A percentile compares a stretch with the other conserved stretches of the same genome.
phyloP scores from a whole-genome alignment of 2,888 invertebrate species.

The Ganaspis brasiliensis region DNA sequence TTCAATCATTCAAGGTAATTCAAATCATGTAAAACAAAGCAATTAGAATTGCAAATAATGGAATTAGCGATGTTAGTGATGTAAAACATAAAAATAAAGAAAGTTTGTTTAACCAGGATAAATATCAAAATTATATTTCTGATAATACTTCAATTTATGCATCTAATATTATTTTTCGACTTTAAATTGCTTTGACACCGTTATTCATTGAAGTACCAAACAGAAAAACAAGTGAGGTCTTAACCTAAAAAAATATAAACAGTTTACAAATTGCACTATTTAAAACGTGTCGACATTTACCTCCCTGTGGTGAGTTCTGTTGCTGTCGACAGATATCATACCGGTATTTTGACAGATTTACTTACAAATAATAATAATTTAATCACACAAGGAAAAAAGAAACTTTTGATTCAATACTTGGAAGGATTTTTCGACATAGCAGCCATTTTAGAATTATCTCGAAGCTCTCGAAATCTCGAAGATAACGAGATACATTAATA shows the following conservation, averaged over 20 bases:
- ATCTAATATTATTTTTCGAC: too few species aligned
- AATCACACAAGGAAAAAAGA: neutral
- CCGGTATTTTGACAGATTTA: conserved; percentile 53
- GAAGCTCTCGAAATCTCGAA: neutral
- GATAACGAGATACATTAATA: too few species aligned
- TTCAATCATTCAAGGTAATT: neutral
- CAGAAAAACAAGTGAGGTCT: neutral
- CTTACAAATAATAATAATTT: conserved; percentile 1
- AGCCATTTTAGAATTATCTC: neutral
- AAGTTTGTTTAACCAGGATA: too few species aligned
- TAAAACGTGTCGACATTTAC: conserved; percentile 54
- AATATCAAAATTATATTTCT: too few species aligned
- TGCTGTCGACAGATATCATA: conserved; percentile 68
- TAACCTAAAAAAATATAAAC: conserved; percentile 29
- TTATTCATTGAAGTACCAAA: neutral
- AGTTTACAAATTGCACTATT: neutral
- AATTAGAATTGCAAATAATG: neutral
- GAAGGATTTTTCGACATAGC: conserved; percentile 16
- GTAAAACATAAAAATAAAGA: neutral
- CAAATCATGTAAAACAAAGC: neutral
- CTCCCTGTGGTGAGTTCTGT: conserved; percentile 64
- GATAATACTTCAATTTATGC: too few species aligned
- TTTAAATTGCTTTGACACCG: too few species aligned
- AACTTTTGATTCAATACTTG: neutral
- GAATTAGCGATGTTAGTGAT: neutral